Percentiles rank a stretch among this genome's conserved stretches.
phyloP scores from a whole-genome alignment of 1,140 invertebrate genomes.

The Maconellicoccus hirsutus region DNA sequence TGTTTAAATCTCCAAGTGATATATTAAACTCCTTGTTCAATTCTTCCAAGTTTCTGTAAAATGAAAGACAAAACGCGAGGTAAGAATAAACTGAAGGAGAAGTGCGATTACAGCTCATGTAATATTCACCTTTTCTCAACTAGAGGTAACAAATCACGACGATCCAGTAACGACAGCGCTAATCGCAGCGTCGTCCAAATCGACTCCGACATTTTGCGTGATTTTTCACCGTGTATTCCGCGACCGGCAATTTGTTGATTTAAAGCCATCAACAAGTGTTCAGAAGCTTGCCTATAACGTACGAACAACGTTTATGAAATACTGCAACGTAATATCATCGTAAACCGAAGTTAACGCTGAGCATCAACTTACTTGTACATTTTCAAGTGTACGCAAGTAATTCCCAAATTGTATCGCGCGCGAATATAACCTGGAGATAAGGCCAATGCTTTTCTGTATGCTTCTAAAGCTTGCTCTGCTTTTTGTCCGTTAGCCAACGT shows the following conservation, averaged over 20 bases:
- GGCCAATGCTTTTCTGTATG: conserved; percentile 83
- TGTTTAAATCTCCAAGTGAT: background rate
- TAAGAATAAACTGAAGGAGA: conserved; percentile 19
- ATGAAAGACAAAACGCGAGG: conserved; percentile 25
- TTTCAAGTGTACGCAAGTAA: conserved; percentile 92
- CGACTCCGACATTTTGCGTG: conserved; percentile 65
- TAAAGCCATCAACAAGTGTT: conserved; percentile 85
- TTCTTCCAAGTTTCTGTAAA: conserved; percentile 45
- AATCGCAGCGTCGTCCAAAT: conserved; percentile 92
- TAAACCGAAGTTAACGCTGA: no score
- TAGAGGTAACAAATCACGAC: conserved; percentile 59
- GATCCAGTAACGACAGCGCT: conserved; percentile 75
- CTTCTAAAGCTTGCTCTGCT: conserved; percentile 90
- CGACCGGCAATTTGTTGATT: conserved; percentile 79
- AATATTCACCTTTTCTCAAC: conserved; percentile 52
- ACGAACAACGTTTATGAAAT: no score
- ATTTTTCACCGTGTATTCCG: conserved; percentile 38
- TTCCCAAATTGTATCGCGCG: conserved; percentile 93
- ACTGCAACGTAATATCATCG: background rate
- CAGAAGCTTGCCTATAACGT: conserved; percentile 78
- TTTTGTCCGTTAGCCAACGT: conserved; percentile 90
- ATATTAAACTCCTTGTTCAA: conserved; percentile 49
- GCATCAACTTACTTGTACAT: conserved; percentile 63
- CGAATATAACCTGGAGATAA: conserved; percentile 91
- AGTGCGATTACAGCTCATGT: background rate